Evolutionary conservation across 2,113 vertebrate species (phyloP).

Genomic region (Mustelus asterias): DNA sequence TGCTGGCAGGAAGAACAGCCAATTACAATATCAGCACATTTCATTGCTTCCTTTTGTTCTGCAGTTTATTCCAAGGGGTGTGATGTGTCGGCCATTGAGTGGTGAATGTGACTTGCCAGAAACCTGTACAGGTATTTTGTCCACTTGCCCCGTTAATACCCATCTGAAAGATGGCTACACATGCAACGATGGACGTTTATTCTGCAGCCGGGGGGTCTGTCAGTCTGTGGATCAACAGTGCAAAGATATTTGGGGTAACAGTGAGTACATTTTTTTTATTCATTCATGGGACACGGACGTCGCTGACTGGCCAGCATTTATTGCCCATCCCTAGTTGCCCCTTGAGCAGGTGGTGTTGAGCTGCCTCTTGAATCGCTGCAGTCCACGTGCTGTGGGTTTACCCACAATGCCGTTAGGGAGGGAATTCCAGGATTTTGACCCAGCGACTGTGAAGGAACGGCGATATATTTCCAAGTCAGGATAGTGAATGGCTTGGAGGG

Average conservation of each 20-base stretch:
- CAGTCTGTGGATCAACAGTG: background rate
- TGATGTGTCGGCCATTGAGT: background rate
- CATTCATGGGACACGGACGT: too few relatives aligned
- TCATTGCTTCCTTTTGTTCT: background rate
- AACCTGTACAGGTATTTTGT: background rate
- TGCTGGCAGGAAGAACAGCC: background rate
- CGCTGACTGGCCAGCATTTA: too few relatives aligned
- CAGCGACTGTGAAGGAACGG: too few relatives aligned
- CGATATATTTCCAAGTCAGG: too few relatives aligned
- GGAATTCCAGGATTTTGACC: too few relatives aligned
- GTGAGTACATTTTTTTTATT: background rate
- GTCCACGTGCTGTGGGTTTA: too few relatives aligned
- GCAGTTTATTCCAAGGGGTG: background rate
- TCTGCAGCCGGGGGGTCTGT: background rate
- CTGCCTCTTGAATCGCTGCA: too few relatives aligned
- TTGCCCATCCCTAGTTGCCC: too few relatives aligned
- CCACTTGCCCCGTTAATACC: background rate
- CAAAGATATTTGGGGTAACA: background rate
- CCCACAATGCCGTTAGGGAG: too few relatives aligned
- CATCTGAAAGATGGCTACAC: background rate
- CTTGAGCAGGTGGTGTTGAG: too few relatives aligned
- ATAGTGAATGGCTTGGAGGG: too few relatives aligned
- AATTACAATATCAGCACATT: background rate
- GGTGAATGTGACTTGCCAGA: background rate
- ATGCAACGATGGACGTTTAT: background rate